Evolutionary conservation across 1,140 invertebrate species (phyloP).

Genomic region (Agrypnia vestita): DNA sequence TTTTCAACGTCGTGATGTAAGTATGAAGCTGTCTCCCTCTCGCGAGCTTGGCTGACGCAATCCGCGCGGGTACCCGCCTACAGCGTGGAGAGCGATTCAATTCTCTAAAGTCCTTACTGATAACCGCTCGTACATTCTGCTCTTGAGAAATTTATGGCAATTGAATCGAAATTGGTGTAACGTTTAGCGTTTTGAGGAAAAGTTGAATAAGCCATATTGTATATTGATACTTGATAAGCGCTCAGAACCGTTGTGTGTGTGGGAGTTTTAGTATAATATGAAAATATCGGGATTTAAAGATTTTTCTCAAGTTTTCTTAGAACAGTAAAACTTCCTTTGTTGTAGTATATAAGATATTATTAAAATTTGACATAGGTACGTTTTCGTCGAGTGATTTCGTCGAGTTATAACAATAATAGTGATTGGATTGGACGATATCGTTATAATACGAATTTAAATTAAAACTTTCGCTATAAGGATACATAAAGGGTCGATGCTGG

Average conservation of each 20-base stretch:
- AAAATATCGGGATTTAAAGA: background rate
- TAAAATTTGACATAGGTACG: background rate
- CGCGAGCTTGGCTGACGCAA: constrained; percentile 37
- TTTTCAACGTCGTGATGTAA: background rate
- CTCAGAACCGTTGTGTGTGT: background rate
- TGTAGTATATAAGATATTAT: background rate
- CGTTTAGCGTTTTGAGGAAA: constrained; percentile 10
- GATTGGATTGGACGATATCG: background rate
- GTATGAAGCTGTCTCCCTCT: constrained; percentile 28
- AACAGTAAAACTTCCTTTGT: background rate
- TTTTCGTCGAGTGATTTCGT: background rate
- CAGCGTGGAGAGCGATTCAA: background rate
- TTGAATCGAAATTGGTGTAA: background rate
- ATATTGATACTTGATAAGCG: background rate
- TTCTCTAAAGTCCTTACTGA: constrained; percentile 5
- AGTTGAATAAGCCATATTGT: background rate
- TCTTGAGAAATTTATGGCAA: background rate
- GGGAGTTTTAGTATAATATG: background rate
- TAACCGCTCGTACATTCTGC: background rate
- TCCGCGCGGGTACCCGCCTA: background rate
- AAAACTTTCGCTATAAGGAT: background rate
- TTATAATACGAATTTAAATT: background rate
- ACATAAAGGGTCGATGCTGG: constrained; percentile 10
- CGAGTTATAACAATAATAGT: background rate
- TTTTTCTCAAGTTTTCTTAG: background rate